Evolutionary conservation across 2,888 invertebrate species (phyloP).

Genomic region (Mechanitis mazaeus): DNA sequence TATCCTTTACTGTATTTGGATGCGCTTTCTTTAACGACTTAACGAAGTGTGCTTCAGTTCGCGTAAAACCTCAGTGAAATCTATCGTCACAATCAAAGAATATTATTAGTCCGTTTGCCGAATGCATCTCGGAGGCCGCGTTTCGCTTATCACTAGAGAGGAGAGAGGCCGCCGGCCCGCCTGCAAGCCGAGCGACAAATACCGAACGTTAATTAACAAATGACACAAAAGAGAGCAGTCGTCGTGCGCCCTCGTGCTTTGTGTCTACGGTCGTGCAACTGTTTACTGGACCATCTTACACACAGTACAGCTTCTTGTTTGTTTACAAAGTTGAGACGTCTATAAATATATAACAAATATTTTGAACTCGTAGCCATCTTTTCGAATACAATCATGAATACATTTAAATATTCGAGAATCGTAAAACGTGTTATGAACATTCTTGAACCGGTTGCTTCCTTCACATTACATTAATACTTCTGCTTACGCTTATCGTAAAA

Average conservation of each 20-base stretch:
- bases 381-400: neutral
- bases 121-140: conserved; percentile 31
- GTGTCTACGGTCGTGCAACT: conserved; percentile 61
- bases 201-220: conserved; percentile 30
- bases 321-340: conserved; percentile 45
- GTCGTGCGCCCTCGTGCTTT: conserved; percentile 36
- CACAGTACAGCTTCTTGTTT: conserved; percentile 41
- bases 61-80: conserved; percentile 36
- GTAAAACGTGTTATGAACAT: conserved; percentile 3
- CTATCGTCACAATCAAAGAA: conserved; percentile 32
- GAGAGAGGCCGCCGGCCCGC: conserved; percentile 18
- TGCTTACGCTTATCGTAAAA: conserved; percentile 1
- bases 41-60: conserved; percentile 8
- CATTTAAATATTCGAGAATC: conserved; percentile 1
- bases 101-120: conserved; percentile 33
- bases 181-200: conserved; percentile 20
- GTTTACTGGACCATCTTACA: conserved; percentile 25
- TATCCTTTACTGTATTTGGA: conserved; percentile 24
- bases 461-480: neutral
- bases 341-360: conserved; percentile 34
- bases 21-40: conserved; percentile 30
- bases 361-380: neutral
- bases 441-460: neutral
- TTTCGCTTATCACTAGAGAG: conserved; percentile 33
- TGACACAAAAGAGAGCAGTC: conserved; percentile 31